Evolutionary conservation across 2,888 invertebrate genomes (phyloP).

Genomic region (Anagyrus pseudococci): DNA sequence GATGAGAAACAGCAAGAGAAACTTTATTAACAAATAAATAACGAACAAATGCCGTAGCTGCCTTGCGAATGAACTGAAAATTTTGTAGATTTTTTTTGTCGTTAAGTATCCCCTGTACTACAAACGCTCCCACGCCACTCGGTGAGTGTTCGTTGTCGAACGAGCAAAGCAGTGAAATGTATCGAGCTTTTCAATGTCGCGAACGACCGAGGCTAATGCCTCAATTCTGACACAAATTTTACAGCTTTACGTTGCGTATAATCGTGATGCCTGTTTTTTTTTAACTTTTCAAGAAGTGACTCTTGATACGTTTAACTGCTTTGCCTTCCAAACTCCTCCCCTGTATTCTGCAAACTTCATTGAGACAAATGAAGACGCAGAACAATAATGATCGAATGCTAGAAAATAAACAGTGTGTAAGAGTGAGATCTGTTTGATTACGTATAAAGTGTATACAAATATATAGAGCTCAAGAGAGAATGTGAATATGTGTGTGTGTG

Average conservation of each 20-base stretch:
- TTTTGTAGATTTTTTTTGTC: conserved; percentile 24
- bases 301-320: conserved; percentile 37
- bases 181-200: conserved; percentile 10
- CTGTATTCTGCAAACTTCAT: conserved; percentile 29
- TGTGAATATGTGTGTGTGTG: conserved; percentile 27
- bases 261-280: conserved; percentile 11
- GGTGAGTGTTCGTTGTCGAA: too few species aligned
- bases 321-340: conserved; percentile 1
- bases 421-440: conserved; percentile 29
- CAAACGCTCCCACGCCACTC: too few species aligned
- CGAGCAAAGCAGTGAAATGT: conserved; percentile 34
- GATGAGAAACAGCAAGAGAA: not conserved
- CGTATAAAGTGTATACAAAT: conserved; percentile 16
- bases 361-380: not conserved
- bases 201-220: too few species aligned
- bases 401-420: conserved; percentile 8
- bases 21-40: conserved; percentile 10
- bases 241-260: too few species aligned
- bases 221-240: too few species aligned
- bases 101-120: not conserved
- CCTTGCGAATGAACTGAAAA: conserved; percentile 28
- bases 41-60: conserved; percentile 39
- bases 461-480: too few species aligned
- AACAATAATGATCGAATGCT: conserved; percentile 27
- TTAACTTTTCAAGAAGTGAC: not conserved